phyloP scores from a whole-genome alignment of 2,113 vertebrate species.

The Cricetomys ansorgei region DNA sequence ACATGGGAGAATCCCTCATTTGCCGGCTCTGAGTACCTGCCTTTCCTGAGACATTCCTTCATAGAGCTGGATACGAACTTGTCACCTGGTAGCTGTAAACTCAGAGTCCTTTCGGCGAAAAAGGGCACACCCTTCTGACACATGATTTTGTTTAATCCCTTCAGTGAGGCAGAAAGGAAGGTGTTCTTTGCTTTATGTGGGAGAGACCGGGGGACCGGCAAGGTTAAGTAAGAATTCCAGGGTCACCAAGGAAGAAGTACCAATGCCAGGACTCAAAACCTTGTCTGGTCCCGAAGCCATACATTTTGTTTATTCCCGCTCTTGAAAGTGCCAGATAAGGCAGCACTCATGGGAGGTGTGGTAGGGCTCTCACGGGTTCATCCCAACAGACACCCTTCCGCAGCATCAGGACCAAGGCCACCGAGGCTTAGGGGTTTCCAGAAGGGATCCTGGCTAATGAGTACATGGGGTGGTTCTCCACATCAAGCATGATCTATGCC shows the following conservation, averaged over 20 bases:
- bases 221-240: not conserved
- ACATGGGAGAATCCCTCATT: not conserved
- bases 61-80: not conserved
- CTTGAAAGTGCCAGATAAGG: not conserved
- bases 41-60: not conserved
- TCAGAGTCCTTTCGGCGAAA: conserved; percentile 20
- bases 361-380: not conserved
- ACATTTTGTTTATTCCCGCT: no score
- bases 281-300: not conserved
- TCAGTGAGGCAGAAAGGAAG: not conserved
- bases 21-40: not conserved
- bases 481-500: no score
- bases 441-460: not conserved
- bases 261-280: not conserved
- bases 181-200: not conserved
- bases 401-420: no score
- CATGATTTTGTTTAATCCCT: not conserved
- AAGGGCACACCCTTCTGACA: not conserved
- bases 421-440: not conserved
- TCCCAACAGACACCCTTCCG: not conserved
- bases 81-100: not conserved
- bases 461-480: not conserved
- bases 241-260: not conserved
- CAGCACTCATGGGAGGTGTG: not conserved
- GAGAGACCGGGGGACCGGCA: not conserved